Evolutionary conservation across 2,888 invertebrate species (phyloP), one percentile per base, ranked within the genome.

Genomic region (Metalampra italica): DNA sequence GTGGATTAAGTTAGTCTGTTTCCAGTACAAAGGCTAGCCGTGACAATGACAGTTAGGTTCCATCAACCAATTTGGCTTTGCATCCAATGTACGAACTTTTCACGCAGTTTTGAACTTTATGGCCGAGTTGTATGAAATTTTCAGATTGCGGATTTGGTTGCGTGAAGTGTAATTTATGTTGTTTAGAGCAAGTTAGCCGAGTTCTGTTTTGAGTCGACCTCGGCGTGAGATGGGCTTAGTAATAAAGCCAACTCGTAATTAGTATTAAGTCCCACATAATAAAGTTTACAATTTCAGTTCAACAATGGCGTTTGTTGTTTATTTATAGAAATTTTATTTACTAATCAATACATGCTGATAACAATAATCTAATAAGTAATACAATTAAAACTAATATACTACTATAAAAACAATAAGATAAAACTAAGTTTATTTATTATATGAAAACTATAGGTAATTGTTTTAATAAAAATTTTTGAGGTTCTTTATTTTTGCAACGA

Each of bases 21-120:
- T 68, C 68, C 62, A 68, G 66, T 66, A 76, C 69, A 73, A 76
- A 76, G 71, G 68, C 75, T 59, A 67, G 60, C 64, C 70, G 68
- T 75, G 74, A 76, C 78, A 78, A 75, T 75, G 78, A 77, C 78
- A 78, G 78, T 80, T 77, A 77, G 71, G 71, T 67, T 64, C 64
- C 63, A 64, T 57, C 58, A 47, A 56, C 72, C 56, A 71, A 32
- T 36, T 43, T 57, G 45, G 1, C 15, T 41, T 41, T 67, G 46
- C 68, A 5, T 38, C 36, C 41, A 30, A 9, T 51, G 55, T 42
- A 51, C 9, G 11, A 54, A 54, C 8, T 4, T n/a, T 55, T n/a
- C 46, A 53, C 5, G 12, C 41, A 7, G 63, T 56, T 55, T 41
- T 46, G 13, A 49, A 41, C 52, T 54, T 40, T 68, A 61, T 53